Percentiles rank a stretch among this genome's conserved stretches.
Conservation (phyloP, 2,797 vertebrate genomes). For the Synanceia verrucosa region DNA sequence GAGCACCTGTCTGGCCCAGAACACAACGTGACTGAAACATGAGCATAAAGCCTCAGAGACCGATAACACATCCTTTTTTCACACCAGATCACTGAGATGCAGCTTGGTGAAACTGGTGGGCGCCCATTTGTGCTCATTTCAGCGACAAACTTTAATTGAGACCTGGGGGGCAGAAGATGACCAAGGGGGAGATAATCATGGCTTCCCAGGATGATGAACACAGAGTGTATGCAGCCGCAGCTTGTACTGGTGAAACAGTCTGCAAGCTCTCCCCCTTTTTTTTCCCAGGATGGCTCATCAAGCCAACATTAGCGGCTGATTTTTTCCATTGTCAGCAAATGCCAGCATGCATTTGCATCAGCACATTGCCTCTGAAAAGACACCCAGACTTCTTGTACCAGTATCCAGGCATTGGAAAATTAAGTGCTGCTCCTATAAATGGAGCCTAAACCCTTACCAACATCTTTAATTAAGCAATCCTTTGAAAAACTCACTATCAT, state of each 20-base stretch:
- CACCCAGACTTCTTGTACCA: constrained; percentile 46
- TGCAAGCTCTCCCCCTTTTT: constrained; percentile 31
- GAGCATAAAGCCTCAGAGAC: constrained; percentile 28
- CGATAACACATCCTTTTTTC: neutral
- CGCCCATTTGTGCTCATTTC: constrained; percentile 53
- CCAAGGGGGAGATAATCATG: constrained; percentile 39
- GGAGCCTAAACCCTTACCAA: constrained; percentile 4
- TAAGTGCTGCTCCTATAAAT: constrained; percentile 31
- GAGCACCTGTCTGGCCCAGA: neutral
- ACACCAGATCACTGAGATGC: constrained; percentile 29
- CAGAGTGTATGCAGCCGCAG: constrained; percentile 19
- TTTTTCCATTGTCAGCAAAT: constrained; percentile 80
- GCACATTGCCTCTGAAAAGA: constrained; percentile 74
- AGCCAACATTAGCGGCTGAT: constrained; percentile 69
- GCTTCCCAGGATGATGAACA: constrained; percentile 46
- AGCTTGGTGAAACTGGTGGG: constrained; percentile 22
- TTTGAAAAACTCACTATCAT: constrained; percentile 33
- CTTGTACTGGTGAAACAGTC: constrained; percentile 55
- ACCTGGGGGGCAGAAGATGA: constrained; percentile 28
- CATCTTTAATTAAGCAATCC: constrained; percentile 30
- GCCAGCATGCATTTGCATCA: constrained; percentile 78
- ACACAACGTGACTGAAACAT: constrained; percentile 9
- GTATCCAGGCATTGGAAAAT: constrained; percentile 42
- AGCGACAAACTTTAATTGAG: constrained; percentile 67
- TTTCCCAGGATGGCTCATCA: constrained; percentile 74